These are phyloP conservation scores for Apteryx mantelli DNA, from an alignment of 2,113 vertebrate genomes.

Conservation along the genomic window DNA sequence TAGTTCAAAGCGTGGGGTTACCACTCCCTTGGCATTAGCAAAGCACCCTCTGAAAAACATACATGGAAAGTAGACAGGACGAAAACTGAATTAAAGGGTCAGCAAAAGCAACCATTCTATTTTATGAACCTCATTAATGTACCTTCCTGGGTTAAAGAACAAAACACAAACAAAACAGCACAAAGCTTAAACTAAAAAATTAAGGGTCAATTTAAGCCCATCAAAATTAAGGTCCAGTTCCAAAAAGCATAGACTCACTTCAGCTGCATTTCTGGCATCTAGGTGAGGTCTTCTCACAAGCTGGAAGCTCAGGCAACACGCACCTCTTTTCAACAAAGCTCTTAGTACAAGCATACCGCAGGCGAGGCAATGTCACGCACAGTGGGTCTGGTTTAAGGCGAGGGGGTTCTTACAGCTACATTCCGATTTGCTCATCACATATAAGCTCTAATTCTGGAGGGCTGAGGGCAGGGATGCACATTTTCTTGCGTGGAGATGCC, in stretches of 20 bases:
- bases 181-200: neutral
- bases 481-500: constrained; percentile 16
- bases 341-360: neutral
- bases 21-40: neutral
- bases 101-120: neutral
- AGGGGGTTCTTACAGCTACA: neutral
- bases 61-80: neutral
- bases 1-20: neutral
- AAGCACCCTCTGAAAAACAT: neutral
- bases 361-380: neutral
- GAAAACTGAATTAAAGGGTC: neutral
- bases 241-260: neutral
- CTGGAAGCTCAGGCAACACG: neutral
- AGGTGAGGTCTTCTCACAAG: no score
- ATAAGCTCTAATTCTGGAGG: neutral
- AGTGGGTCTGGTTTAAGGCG: neutral
- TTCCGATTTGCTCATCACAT: neutral
- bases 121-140: neutral
- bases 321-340: rapidly evolving
- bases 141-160: neutral
- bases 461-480: rapidly evolving
- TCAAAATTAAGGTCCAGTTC: neutral
- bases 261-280: neutral
- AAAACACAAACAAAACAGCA: neutral
- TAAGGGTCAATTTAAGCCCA: neutral